Conservation (phyloP, 2,113 vertebrate genomes). For the Heterochromis multidens region DNA sequence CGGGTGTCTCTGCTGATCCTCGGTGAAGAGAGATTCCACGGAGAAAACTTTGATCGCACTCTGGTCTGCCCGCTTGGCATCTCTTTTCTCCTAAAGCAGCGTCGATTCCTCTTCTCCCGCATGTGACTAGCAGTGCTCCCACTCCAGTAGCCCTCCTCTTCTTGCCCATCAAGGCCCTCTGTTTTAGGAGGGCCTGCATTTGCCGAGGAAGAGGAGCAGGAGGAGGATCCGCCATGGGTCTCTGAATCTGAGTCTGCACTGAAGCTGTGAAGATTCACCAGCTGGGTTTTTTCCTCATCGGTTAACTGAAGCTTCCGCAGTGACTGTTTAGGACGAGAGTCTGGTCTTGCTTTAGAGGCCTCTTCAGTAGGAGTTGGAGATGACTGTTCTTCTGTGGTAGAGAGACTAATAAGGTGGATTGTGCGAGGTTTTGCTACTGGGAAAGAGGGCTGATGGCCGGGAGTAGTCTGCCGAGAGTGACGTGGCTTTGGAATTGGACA, state of each 20-base stretch:
- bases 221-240: constrained; percentile 60
- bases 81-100: constrained; percentile 71
- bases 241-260: constrained; percentile 76
- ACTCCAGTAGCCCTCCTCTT: constrained; percentile 72
- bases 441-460: constrained; percentile 23
- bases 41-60: constrained; percentile 77
- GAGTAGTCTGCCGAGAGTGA: constrained; percentile 1
- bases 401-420: constrained; percentile 1
- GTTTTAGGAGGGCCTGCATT: constrained; percentile 46
- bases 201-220: constrained; percentile 72
- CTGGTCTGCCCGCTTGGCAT: constrained; percentile 50
- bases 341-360: not conserved
- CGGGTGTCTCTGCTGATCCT: constrained; percentile 67
- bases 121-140: constrained; percentile 36
- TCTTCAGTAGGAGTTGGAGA: not conserved
- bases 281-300: constrained; percentile 75
- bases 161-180: constrained; percentile 49
- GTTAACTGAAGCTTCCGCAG: constrained; percentile 72
- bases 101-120: constrained; percentile 61
- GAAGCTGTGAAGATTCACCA: constrained; percentile 79
- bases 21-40: constrained; percentile 79
- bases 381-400: not conserved
- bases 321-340: constrained; percentile 56
- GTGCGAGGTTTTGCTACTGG: constrained; percentile 70
- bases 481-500: constrained; percentile 72